Evolutionary conservation across 2,888 invertebrate genomes (phyloP).

Genomic region (Syritta pipiens): DNA sequence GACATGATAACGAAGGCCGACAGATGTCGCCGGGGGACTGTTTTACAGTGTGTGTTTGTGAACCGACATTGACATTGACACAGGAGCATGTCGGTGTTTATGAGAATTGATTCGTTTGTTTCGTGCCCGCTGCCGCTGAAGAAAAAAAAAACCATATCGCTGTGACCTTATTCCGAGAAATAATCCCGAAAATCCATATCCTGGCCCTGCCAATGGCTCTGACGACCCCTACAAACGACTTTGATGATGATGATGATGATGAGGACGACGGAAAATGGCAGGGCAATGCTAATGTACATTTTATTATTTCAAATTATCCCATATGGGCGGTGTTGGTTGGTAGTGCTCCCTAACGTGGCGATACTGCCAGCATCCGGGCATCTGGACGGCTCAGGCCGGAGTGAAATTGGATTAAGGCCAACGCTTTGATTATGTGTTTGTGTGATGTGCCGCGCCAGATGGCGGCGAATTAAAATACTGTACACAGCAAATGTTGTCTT

Average conservation of each 20-base stretch:
- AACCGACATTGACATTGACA: slow-evolving; percentile 30
- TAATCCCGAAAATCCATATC: slow-evolving; percentile 43
- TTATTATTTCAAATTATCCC: slow-evolving; percentile 66
- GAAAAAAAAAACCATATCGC: neutral
- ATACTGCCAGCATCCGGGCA: slow-evolving; percentile 1
- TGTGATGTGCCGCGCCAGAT: slow-evolving; percentile 29
- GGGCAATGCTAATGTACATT: slow-evolving; percentile 60
- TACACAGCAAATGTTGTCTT: slow-evolving; percentile 26
- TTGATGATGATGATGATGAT: slow-evolving; percentile 6
- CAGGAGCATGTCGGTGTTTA: slow-evolving; percentile 9
- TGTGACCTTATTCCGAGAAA: slow-evolving; percentile 24
- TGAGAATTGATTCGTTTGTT: slow-evolving; percentile 39
- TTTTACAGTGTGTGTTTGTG: neutral
- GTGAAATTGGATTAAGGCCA: slow-evolving; percentile 34
- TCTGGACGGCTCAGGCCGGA: neutral
- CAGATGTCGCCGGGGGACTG: slow-evolving; percentile 48
- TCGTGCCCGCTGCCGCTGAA: neutral
- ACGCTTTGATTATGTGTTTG: slow-evolving; percentile 50
- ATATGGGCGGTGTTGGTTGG: slow-evolving; percentile 4
- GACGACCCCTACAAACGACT: slow-evolving; percentile 2
- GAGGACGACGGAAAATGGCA: slow-evolving; percentile 24
- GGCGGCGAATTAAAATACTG: slow-evolving; percentile 58
- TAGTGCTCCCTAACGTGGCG: slow-evolving; percentile 12
- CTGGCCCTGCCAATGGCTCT: slow-evolving; percentile 9
- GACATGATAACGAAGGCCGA: slow-evolving; percentile 52